A percentile compares a stretch with the other conserved stretches of the same genome.
Conservation (phyloP, 1,140 invertebrate genomes). For the Drosophila nikananu region DNA sequence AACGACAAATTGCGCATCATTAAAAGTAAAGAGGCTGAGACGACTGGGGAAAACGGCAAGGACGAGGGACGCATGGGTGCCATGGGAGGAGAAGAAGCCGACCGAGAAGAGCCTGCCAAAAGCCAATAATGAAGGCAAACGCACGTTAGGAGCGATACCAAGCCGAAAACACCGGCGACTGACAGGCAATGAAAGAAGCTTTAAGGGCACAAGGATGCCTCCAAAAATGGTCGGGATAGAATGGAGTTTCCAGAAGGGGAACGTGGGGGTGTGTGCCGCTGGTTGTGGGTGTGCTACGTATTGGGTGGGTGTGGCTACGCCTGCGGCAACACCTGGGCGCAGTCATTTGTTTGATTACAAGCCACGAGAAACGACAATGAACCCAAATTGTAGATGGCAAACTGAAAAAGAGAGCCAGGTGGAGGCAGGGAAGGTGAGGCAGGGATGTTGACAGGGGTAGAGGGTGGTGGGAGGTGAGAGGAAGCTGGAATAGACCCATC, state of each 20-base stretch:
- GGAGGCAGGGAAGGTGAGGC: neutral
- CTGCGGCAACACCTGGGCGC: slow-evolving; percentile 64
- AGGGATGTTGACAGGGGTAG: neutral
- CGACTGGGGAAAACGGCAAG: slow-evolving; percentile 1
- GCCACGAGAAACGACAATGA: slow-evolving; percentile 60
- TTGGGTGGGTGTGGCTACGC: slow-evolving; percentile 27
- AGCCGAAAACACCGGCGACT: slow-evolving; percentile 24
- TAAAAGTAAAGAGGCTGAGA: slow-evolving; percentile 60
- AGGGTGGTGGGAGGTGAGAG: neutral
- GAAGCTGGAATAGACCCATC: slow-evolving; percentile 10
- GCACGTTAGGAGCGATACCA: slow-evolving; percentile 37
- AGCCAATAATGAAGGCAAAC: slow-evolving; percentile 53
- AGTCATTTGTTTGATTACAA: slow-evolving; percentile 82
- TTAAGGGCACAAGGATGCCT: slow-evolving; percentile 15
- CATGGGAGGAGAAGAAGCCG: neutral
- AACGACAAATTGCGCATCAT: slow-evolving; percentile 82
- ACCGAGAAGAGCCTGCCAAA: slow-evolving; percentile 37
- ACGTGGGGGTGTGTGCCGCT: neutral
- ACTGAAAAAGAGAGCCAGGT: slow-evolving; percentile 15
- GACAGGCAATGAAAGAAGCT: slow-evolving; percentile 48
- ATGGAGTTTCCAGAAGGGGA: neutral
- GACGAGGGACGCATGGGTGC: neutral
- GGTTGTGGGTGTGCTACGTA: neutral
- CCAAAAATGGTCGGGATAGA: neutral
- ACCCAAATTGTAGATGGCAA: slow-evolving; percentile 42